Base-by-base conservation (phyloP, 2,888 invertebrate genomes). In the Andricus quercusramuli region DNA sequence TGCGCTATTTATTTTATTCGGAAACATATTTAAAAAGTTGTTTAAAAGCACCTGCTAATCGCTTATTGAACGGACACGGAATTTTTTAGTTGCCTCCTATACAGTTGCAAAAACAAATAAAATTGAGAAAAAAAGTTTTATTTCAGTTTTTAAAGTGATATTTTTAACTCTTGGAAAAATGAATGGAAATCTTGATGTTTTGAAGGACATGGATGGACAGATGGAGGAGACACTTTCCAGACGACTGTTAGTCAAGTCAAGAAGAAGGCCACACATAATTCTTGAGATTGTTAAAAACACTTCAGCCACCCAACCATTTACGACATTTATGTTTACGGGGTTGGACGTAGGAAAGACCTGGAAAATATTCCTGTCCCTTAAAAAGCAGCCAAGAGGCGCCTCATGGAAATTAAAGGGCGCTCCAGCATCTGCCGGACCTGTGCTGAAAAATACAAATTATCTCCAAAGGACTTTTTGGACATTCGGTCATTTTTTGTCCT, bases 161-260 rank as follows among this genome's bases (percentile, higher is more conserved):
- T 47, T 59, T 59, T 59, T 11, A 11, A 22, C 22, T 59, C 13
- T 22, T 11, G 59, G 22, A 59, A 22, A 59, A 59, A n/a, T 11
- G n/a, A 56, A 6, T 56, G n/a, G n/a, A 56, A n/a, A 56, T 56
- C 56, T 56, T n/a, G 9, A 70, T 51, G 51, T 70, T 68, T 22
- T 44, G 29, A 20, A 37, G 41, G 3, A 47, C 29, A 17, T 29
- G 22, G 44, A 76, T 82, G 85, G 82, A 83, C 89, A 85, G 87
- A 82, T 83, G 85, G 85, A 77, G 79, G 83, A 87, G 85, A 91
- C 88, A 89, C 86, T 91, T 90, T 90, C 90, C 91, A 91, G 91
- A 83, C 81, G 67, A 79, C 80, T 78, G 78, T 81, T n/a, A n/a
- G n/a, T 76, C 77, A 70, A n/a, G n/a, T 78, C 77, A 81, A 84